These are phyloP conservation scores for Meloe dianella DNA, from an alignment of 2,888 invertebrate species.

Conservation along the genomic window DNA sequence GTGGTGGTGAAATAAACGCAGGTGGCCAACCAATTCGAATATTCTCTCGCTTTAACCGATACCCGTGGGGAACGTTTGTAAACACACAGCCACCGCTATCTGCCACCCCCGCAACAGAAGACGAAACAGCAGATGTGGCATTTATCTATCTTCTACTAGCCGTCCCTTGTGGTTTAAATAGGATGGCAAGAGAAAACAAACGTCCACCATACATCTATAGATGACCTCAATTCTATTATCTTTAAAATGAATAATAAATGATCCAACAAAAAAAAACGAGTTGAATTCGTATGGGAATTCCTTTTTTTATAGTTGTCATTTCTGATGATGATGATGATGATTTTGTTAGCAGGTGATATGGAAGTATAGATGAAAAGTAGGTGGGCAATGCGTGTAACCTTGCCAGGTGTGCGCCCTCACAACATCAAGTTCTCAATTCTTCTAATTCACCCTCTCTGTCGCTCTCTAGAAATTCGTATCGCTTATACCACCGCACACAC, in stretches of 20 bases:
- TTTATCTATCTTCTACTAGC: not conserved
- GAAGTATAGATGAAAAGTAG: constrained; percentile 4
- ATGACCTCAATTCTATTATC: constrained; percentile 8
- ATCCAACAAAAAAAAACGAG: not conserved
- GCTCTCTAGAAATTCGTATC: not conserved
- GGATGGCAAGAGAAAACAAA: not conserved
- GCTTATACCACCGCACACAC: too few species aligned
- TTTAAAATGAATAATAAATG: constrained; percentile 3
- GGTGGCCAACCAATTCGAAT: constrained; percentile 8
- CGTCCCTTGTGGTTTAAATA: not conserved
- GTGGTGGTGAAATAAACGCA: not conserved
- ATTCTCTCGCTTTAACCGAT: not conserved
- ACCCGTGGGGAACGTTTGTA: not conserved
- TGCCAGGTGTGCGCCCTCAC: constrained; percentile 31
- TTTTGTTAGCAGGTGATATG: constrained; percentile 25
- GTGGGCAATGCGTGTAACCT: constrained; percentile 26
- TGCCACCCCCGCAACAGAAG: constrained; percentile 2
- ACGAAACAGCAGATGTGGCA: constrained; percentile 1
- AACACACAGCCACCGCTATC: not conserved
- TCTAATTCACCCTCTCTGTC: constrained; percentile 11
- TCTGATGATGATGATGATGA: constrained; percentile 15
- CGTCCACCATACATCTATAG: not conserved
- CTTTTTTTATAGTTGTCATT: not conserved
- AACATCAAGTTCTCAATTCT: constrained; percentile 2
- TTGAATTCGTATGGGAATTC: not conserved